A percentile compares a stretch with the other conserved stretches of the same genome.
Evolutionary conservation across 2,888 invertebrate genomes (phyloP).

Genomic region (Oscheius sp.): DNA sequence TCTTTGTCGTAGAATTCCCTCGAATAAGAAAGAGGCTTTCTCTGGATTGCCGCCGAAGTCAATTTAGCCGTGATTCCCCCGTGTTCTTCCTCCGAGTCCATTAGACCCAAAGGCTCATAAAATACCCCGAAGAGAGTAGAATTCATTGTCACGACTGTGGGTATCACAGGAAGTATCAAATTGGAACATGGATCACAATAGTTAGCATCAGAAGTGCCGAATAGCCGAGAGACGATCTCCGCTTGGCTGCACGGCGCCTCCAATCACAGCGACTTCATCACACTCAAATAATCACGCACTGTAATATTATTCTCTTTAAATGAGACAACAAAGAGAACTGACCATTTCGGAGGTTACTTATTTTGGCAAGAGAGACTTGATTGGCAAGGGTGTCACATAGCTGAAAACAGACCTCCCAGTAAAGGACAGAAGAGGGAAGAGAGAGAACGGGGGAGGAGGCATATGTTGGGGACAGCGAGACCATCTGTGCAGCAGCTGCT

Average conservation of each 20-base stretch:
- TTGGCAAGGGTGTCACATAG: slow-evolving; percentile 10
- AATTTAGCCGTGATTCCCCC: no score
- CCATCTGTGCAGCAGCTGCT: slow-evolving; percentile 37
- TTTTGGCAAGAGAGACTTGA: slow-evolving; percentile 20
- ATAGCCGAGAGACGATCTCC: slow-evolving; percentile 17
- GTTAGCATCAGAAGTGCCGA: slow-evolving; percentile 29
- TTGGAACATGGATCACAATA: slow-evolving; percentile 22
- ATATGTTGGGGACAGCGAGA: slow-evolving; percentile 5
- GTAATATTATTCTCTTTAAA: no score
- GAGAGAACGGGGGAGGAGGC: slow-evolving; percentile 19
- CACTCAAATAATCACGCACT: slow-evolving; percentile 37
- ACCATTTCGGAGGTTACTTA: slow-evolving; percentile 22
- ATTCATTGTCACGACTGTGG: slow-evolving; percentile 32
- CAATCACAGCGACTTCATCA: slow-evolving; percentile 59
- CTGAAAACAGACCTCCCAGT: slow-evolving; percentile 20
- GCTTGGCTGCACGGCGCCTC: slow-evolving; percentile 56
- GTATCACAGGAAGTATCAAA: slow-evolving; percentile 30
- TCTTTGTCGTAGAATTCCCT: no score
- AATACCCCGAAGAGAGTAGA: background rate
- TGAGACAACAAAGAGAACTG: background rate
- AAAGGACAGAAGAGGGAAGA: slow-evolving; percentile 11
- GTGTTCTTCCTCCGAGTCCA: background rate
- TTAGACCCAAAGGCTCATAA: background rate
- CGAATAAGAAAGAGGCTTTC: background rate
- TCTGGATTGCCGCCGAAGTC: background rate